Evolutionary conservation across 2,113 vertebrate species (phyloP), one percentile per base, ranked within the genome.

Genomic region (Gymnorhina tibicen): DNA sequence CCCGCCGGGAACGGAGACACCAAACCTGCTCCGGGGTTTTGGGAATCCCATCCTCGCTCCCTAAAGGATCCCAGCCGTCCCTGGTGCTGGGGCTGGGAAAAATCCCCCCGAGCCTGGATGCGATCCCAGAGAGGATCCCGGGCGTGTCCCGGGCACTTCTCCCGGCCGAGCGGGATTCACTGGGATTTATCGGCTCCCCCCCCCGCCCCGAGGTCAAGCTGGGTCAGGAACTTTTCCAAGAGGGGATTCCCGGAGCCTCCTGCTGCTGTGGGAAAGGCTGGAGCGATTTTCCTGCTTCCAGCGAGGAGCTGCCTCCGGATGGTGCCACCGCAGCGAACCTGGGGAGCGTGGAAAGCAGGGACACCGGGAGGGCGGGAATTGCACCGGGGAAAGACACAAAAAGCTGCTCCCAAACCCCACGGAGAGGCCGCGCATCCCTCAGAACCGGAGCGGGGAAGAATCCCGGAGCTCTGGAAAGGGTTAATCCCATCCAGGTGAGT

Each of bases 361-460:
- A 37, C 73, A 4, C 5, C 0, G 7, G 67, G 30, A 11, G 4
- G 46, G 4, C 0, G 8, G 47, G 79, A n/a, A 73, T 0, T 3
- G 33, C 8, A 0, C n/a, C n/a, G n/a, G 39, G 67, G 22, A 6
- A 16, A 26, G 6, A 15, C 30, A 3, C 44, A 9, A 16, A 19
- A 59, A 52, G 9, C 28, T 0, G 0, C 11, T 78, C 28, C 4
- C 35, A 27, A 7, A 8, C 1, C 22, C 26, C 49, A 3, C 32
- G 0, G 35, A 8, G 70, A 58, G 21, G n/a, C 53, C 24, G 2
- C 1, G 12, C 41, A 9, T 21, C 27, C 4, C 69, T 44, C 39
- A 2, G 69, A 5, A 3, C 7, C 0, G 27, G n/a, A 64, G 85
- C 56, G 26, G 62, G 21, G 32, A 7, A 27, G 44, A 5, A 41